A percentile compares a stretch with the other conserved stretches of the same genome.
Evolutionary conservation across 2,113 vertebrate genomes (phyloP).

Genomic region (Poicephalus meyeri): DNA sequence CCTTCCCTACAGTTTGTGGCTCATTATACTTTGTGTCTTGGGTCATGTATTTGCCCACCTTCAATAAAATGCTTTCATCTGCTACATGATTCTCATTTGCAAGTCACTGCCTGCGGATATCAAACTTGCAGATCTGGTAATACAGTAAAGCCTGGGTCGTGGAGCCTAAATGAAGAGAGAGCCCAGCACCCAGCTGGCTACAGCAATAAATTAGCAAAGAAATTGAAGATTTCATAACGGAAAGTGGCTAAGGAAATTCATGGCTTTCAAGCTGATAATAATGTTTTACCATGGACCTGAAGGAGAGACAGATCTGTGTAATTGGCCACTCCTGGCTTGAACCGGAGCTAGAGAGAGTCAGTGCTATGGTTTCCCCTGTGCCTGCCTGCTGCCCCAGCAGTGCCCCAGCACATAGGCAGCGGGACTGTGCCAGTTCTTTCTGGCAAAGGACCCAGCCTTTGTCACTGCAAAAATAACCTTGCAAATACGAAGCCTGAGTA

Average conservation of each 20-base stretch:
- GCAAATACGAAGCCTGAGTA: not conserved
- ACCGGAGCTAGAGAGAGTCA: not conserved
- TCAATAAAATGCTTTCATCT: not conserved
- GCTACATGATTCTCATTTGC: not conserved
- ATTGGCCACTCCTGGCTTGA: not conserved
- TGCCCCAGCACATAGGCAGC: not conserved
- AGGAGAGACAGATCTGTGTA: not conserved
- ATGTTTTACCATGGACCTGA: not conserved
- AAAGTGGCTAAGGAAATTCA: not conserved
- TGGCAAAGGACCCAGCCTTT: conserved; percentile 38
- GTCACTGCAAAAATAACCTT: conserved; percentile 17
- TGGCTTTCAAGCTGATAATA: not conserved
- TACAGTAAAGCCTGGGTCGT: not conserved
- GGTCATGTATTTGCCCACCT: not conserved
- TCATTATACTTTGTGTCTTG: not conserved
- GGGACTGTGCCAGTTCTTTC: not conserved
- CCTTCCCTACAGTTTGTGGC: not conserved
- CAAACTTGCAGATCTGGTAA: not conserved
- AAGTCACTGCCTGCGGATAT: not conserved
- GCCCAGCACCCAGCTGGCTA: not conserved
- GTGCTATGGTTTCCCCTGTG: not conserved
- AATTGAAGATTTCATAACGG: not conserved
- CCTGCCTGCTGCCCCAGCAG: fast-evolving
- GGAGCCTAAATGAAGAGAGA: not conserved
- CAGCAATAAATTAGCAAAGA: not conserved